These are phyloP conservation scores for Silurus asotus DNA, from an alignment of 2,113 vertebrate species.

Conservation along the genomic window DNA sequence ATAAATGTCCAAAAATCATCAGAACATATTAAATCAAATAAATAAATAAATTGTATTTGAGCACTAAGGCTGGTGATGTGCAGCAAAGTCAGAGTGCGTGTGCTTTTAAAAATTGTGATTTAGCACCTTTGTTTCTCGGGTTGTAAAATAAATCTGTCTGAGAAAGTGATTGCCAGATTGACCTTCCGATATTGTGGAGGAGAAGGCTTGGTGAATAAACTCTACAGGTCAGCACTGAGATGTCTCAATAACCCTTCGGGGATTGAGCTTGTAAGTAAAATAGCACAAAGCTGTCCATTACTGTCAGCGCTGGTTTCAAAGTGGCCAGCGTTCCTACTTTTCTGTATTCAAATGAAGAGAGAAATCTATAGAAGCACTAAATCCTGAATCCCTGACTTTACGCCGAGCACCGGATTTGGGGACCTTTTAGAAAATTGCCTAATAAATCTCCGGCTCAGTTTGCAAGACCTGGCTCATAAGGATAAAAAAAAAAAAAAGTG, in stretches of 20 bases:
- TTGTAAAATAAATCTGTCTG: constrained; percentile 52
- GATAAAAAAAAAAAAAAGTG: constrained; percentile 42
- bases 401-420: constrained; percentile 47
- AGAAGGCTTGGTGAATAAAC: constrained; percentile 29
- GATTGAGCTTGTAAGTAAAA: constrained; percentile 57
- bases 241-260: constrained; percentile 53
- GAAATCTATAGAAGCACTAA: constrained; percentile 66
- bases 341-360: constrained; percentile 65
- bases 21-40: background rate
- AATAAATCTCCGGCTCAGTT: constrained; percentile 67
- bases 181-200: constrained; percentile 42
- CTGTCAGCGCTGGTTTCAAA: constrained; percentile 49
- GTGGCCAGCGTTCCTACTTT: constrained; percentile 51
- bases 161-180: constrained; percentile 44
- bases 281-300: constrained; percentile 64
- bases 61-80: background rate
- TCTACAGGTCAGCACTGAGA: constrained; percentile 36
- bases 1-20: background rate
- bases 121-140: constrained; percentile 36
- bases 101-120: constrained; percentile 13
- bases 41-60: background rate
- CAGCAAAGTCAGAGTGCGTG: background rate
- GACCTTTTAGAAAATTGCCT: constrained; percentile 65
- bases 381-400: constrained; percentile 59
- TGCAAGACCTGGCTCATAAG: constrained; percentile 56